phyloP scores from a whole-genome alignment of 1,140 invertebrate genomes.

The Drosophila punjabiensis region DNA sequence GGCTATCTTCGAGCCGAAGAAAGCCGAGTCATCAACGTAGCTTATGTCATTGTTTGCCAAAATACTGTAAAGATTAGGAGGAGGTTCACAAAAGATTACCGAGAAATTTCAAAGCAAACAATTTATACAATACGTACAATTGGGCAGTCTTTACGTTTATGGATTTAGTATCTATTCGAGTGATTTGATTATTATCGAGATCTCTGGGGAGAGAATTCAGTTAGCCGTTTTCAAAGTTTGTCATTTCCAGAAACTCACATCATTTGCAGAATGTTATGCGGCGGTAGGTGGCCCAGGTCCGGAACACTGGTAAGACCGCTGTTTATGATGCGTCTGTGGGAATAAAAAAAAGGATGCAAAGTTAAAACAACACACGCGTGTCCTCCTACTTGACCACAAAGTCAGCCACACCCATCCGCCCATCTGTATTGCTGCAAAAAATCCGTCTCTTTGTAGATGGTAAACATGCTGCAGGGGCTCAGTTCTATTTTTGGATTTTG shows the following conservation, averaged over 20 bases:
- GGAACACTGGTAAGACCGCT: conserved; percentile 86
- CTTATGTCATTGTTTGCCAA: conserved; percentile 88
- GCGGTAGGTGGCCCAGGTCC: conserved; percentile 85
- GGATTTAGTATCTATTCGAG: conserved; percentile 86
- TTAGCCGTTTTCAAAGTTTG: neutral
- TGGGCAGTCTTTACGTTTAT: conserved; percentile 87
- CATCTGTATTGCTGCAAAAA: neutral
- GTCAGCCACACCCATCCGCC: neutral
- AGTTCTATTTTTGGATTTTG: neutral
- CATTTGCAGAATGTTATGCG: conserved; percentile 86
- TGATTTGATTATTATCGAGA: conserved; percentile 87
- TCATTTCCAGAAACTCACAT: conserved; percentile 86
- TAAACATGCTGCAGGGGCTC: neutral
- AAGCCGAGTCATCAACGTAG: conserved; percentile 88
- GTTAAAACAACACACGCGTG: neutral
- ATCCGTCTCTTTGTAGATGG: neutral
- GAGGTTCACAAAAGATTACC: neutral
- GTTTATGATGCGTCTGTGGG: conserved; percentile 87
- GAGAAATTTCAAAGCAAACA: neutral
- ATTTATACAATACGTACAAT: conserved; percentile 87
- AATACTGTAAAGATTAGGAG: conserved; percentile 85
- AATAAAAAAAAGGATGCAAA: neutral
- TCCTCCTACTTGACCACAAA: neutral
- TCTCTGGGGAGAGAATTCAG: conserved; percentile 83
- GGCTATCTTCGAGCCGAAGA: conserved; percentile 88